phyloP scores from a whole-genome alignment of 2,888 invertebrate species.

The Congeria kusceri region DNA sequence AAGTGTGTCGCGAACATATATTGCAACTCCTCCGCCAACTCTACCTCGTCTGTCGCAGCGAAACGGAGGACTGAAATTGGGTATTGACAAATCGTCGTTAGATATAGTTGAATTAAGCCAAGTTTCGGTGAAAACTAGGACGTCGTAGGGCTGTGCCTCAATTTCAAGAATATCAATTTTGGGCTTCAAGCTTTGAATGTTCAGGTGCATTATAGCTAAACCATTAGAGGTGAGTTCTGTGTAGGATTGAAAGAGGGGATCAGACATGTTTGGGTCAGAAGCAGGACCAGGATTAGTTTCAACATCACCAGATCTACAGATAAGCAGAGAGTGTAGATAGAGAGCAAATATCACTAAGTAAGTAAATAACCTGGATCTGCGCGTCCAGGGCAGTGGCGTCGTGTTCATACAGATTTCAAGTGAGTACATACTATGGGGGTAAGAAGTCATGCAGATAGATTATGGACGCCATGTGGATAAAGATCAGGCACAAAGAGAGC shows the following conservation, averaged over 20 bases:
- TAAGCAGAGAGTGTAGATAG: background rate
- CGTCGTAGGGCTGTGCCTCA: slow-evolving; percentile 5
- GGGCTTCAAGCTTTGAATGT: slow-evolving; percentile 11
- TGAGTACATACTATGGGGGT: too few relatives aligned
- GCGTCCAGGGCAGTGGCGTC: too few relatives aligned
- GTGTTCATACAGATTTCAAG: too few relatives aligned
- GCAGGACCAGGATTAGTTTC: background rate
- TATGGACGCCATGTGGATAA: too few relatives aligned
- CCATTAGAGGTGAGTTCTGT: background rate
- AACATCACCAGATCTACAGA: background rate
- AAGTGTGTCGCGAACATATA: slow-evolving; percentile 1
- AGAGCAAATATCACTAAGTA: background rate
- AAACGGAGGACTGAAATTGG: background rate
- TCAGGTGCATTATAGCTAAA: slow-evolving; percentile 5
- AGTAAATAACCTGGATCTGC: too few relatives aligned
- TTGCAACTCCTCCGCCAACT: background rate
- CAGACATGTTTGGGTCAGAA: background rate
- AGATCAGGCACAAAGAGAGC: too few relatives aligned
- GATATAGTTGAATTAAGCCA: background rate
- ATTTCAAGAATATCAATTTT: slow-evolving; percentile 12
- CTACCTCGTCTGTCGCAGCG: background rate
- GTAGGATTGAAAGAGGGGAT: background rate
- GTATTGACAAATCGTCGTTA: background rate
- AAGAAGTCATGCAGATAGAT: too few relatives aligned
- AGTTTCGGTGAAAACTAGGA: background rate